phyloP scores from a whole-genome alignment of 2,797 vertebrate genomes.

The Rhadinocentrus ornatus region DNA sequence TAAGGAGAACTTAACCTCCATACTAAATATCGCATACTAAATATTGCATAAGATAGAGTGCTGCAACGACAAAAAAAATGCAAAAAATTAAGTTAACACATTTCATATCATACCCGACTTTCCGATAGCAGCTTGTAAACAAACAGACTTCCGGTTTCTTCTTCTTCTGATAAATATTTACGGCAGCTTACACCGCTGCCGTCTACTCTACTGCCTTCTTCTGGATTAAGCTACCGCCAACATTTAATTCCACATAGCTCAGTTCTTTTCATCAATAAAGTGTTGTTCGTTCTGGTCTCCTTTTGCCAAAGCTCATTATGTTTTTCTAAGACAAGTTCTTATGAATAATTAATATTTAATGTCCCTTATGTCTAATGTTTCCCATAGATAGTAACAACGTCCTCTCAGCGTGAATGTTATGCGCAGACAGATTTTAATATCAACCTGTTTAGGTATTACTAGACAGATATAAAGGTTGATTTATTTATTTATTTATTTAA shows the following conservation, averaged over 20 bases:
- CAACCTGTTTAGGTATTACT: too few relatives aligned
- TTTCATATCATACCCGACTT: background rate
- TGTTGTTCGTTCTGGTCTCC: too few relatives aligned
- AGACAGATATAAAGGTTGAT: too few relatives aligned
- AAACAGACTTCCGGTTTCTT: conserved; percentile 36
- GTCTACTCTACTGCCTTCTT: background rate
- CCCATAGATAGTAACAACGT: too few relatives aligned
- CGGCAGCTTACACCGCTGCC: background rate
- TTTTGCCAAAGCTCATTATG: too few relatives aligned
- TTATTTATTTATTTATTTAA: too few relatives aligned
- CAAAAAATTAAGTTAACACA: fast-evolving
- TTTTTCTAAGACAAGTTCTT: too few relatives aligned
- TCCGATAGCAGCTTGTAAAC: conserved; percentile 11
- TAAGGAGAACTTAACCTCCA: fast-evolving
- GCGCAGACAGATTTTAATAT: too few relatives aligned
- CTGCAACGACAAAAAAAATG: background rate
- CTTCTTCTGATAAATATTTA: conserved; percentile 11
- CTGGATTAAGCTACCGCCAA: background rate
- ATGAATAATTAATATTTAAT: too few relatives aligned
- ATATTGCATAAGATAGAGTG: background rate
- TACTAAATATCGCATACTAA: background rate
- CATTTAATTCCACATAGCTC: background rate
- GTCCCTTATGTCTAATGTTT: too few relatives aligned
- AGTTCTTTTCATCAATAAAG: too few relatives aligned
- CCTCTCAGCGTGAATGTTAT: too few relatives aligned